Conservation (phyloP, 2,888 invertebrate genomes). For the Drosophila monieri region DNA sequence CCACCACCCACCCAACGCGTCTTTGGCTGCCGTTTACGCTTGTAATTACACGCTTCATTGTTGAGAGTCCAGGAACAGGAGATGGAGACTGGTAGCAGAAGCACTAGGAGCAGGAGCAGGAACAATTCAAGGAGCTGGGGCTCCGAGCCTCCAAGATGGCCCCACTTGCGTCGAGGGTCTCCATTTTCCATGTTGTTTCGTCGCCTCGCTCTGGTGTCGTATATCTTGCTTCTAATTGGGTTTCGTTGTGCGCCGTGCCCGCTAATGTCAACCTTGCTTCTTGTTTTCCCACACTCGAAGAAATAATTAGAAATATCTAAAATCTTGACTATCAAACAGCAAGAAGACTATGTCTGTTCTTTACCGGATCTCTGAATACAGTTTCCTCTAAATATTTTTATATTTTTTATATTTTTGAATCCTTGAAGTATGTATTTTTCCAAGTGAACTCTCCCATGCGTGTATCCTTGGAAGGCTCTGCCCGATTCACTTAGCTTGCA, state of each 20-base stretch:
- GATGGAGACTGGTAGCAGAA: conserved; percentile 1
- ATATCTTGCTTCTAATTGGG: conserved; percentile 81
- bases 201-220: conserved; percentile 80
- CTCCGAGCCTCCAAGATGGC: conserved; percentile 42
- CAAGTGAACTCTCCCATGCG: conserved; percentile 37
- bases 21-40: conserved; percentile 75
- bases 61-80: conserved; percentile 64
- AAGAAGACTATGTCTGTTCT: neutral
- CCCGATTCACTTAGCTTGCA: conserved; percentile 79
- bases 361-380: neutral
- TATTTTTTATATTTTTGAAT: neutral
- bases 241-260: conserved; percentile 72
- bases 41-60: conserved; percentile 84
- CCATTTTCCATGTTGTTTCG: conserved; percentile 76
- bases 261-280: conserved; percentile 77
- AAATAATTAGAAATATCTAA: neutral
- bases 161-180: conserved; percentile 43
- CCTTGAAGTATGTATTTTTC: neutral
- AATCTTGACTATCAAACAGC: neutral
- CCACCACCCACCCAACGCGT: conserved; percentile 54
- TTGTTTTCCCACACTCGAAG: conserved; percentile 7
- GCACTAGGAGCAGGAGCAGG: conserved; percentile 12
- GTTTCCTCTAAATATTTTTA: neutral
- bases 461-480: conserved; percentile 28
- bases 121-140: conserved; percentile 20